These are phyloP conservation scores for Eumaeus atala DNA, from an alignment of 1,140 invertebrate species.

Conservation along the genomic window DNA sequence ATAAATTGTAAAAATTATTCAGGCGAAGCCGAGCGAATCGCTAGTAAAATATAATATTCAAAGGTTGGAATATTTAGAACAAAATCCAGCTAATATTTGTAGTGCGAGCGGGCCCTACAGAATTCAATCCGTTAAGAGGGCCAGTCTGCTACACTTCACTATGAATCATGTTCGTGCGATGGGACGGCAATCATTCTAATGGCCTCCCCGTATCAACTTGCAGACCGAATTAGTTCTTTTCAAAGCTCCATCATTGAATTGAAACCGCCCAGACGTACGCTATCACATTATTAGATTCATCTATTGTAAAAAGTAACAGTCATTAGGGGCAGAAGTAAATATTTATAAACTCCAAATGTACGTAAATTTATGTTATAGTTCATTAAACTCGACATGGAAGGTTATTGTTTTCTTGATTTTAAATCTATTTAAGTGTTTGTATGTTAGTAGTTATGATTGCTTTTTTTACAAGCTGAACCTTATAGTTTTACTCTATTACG, in stretches of 20 bases:
- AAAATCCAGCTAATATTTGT: slow-evolving; percentile 16
- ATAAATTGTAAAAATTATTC: no score
- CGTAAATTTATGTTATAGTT: no score
- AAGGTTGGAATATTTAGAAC: not conserved
- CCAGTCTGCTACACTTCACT: slow-evolving; percentile 37
- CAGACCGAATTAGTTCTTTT: slow-evolving; percentile 62
- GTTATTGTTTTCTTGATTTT: no score
- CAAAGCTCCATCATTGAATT: slow-evolving; percentile 60
- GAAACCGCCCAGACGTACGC: slow-evolving; percentile 45
- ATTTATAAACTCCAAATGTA: no score
- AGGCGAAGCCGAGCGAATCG: no score
- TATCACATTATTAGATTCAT: slow-evolving; percentile 26
- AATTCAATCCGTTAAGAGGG: slow-evolving; percentile 60
- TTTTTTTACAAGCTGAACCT: no score
- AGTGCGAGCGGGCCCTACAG: slow-evolving; percentile 30
- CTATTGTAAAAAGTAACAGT: slow-evolving; percentile 26
- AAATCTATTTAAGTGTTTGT: no score
- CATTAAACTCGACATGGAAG: no score
- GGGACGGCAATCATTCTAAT: slow-evolving; percentile 62
- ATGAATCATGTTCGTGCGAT: slow-evolving; percentile 42
- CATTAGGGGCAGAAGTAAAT: not conserved
- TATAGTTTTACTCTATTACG: no score
- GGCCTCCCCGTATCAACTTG: slow-evolving; percentile 48
- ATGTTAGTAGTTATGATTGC: no score
- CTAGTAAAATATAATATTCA: no score